Evolutionary conservation across 2,113 vertebrate species (phyloP).

Genomic region (Chloebia gouldiae): DNA sequence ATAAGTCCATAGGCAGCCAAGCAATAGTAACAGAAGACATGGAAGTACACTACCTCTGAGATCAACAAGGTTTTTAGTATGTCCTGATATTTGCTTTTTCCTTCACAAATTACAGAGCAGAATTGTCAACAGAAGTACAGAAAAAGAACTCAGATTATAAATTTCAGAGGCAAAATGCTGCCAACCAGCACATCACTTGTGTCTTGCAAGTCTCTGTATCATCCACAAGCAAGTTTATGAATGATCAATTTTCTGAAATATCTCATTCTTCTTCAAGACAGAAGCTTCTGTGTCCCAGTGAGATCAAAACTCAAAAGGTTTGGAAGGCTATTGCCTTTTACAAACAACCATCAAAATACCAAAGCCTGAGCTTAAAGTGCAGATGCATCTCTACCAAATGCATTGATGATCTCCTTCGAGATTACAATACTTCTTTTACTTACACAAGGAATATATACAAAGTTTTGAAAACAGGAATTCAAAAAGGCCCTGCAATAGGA

Average conservation of each 20-base stretch:
- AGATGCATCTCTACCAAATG: neutral
- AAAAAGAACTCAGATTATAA: neutral
- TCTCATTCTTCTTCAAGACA: neutral
- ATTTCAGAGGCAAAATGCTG: neutral
- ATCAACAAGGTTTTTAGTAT: neutral
- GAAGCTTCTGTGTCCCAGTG: neutral
- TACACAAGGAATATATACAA: neutral
- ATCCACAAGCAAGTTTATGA: neutral
- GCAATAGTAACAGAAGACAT: neutral
- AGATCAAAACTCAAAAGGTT: neutral
- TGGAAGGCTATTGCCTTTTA: neutral
- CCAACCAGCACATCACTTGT: neutral
- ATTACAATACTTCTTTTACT: neutral
- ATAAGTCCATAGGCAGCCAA: neutral
- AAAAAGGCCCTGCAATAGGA: neutral
- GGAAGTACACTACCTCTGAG: neutral
- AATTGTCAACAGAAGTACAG: neutral
- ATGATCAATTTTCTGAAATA: neutral
- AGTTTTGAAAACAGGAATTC: neutral
- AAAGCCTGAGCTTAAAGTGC: neutral
- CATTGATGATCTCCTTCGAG: neutral
- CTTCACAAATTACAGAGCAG: neutral
- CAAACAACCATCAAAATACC: neutral
- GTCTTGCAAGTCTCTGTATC: neutral
- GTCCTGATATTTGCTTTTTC: neutral